Conservation (phyloP, 2,113 vertebrate species). For the Rhinogobius similis region DNA sequence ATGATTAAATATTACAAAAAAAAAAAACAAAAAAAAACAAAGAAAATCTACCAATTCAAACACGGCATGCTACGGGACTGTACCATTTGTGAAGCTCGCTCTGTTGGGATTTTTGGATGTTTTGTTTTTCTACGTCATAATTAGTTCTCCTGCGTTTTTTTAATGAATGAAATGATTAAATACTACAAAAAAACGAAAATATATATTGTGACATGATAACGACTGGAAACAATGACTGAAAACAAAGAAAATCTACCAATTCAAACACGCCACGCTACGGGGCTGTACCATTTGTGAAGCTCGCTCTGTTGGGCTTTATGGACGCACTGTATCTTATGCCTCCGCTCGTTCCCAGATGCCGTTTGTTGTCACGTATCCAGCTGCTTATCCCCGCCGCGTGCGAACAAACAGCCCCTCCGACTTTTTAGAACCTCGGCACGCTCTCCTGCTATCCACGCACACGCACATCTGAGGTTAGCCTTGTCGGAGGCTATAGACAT, state of each 20-base stretch:
- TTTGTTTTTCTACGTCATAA: too few relatives aligned
- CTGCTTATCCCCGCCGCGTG: slow-evolving; percentile 53
- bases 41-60: not conserved
- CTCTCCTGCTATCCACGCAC: slow-evolving; percentile 42
- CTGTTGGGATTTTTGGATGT: slow-evolving; percentile 50
- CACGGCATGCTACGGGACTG: too few relatives aligned
- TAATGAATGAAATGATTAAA: too few relatives aligned
- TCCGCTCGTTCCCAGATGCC: slow-evolving; percentile 56
- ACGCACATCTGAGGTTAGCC: slow-evolving; percentile 37
- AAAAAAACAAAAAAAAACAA: too few relatives aligned
- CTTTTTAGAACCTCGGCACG: slow-evolving; percentile 50
- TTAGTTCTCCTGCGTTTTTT: too few relatives aligned
- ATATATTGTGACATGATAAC: too few relatives aligned
- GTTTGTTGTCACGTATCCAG: slow-evolving; percentile 69
- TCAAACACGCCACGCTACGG: too few relatives aligned
- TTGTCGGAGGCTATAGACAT: slow-evolving; percentile 34
- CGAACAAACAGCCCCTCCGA: slow-evolving; percentile 45
- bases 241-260: not conserved
- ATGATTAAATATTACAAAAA: too few relatives aligned
- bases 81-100: slow-evolving; percentile 61
- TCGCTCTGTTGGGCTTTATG: slow-evolving; percentile 60
- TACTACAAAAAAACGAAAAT: too few relatives aligned
- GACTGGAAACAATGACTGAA: too few relatives aligned
- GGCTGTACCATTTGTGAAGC: slow-evolving; percentile 52
- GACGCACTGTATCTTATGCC: slow-evolving; percentile 44